Evolutionary conservation across 2,888 invertebrate genomes (phyloP).

Genomic region (Sarcophaga caerulescens): DNA sequence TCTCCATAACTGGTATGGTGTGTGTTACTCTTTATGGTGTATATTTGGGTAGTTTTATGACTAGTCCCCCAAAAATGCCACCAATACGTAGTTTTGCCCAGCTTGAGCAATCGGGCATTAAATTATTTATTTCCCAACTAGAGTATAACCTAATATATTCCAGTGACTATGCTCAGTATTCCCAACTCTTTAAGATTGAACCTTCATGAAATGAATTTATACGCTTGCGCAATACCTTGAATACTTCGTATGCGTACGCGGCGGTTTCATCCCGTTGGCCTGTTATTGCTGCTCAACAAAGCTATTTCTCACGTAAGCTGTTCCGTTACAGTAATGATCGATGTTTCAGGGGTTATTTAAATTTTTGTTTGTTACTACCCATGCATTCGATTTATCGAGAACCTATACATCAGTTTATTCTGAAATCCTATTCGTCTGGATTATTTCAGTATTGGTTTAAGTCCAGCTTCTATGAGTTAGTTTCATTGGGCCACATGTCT

Average conservation of each 20-base stretch:
- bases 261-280: not conserved
- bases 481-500: conserved; percentile 23
- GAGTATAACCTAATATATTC: conserved; percentile 11
- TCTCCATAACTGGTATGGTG: conserved; percentile 31
- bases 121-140: conserved; percentile 5
- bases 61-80: conserved; percentile 40
- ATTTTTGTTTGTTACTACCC: conserved; percentile 4
- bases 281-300: not conserved
- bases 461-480: conserved; percentile 17
- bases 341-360: conserved; percentile 3
- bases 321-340: conserved; percentile 21
- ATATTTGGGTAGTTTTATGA: conserved; percentile 55
- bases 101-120: conserved; percentile 26
- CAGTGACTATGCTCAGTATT: not conserved
- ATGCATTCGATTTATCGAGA: conserved; percentile 15
- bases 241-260: conserved; percentile 3
- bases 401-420: not conserved
- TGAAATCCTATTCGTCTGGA: conserved; percentile 17
- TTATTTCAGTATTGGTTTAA: conserved; percentile 33
- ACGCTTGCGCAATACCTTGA: not conserved
- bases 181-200: not conserved
- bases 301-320: conserved; percentile 9
- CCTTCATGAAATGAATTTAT: not conserved
- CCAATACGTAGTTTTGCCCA: conserved; percentile 45
- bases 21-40: conserved; percentile 30